Conservation (phyloP, 2,797 vertebrate species). For the Hybognathus amarus region DNA sequence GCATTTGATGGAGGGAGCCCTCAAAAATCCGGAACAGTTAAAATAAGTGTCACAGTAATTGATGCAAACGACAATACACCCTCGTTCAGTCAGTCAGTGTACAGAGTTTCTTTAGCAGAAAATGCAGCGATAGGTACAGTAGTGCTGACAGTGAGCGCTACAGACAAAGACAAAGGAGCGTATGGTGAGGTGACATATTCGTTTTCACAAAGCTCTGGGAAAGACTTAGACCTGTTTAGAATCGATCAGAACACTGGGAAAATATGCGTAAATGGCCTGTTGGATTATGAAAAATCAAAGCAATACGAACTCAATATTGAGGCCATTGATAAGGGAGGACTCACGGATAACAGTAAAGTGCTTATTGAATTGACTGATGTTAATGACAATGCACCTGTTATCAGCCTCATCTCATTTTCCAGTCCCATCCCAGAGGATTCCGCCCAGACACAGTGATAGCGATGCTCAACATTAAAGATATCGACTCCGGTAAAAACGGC, state of each 20-base stretch:
- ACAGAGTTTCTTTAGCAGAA: constrained; percentile 62
- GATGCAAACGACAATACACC: constrained; percentile 75
- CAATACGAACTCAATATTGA: constrained; percentile 72
- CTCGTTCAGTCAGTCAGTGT: constrained; percentile 64
- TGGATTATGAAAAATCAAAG: constrained; percentile 73
- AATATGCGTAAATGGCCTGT: constrained; percentile 31
- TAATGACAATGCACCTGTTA: constrained; percentile 79
- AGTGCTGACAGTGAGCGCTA: constrained; percentile 69
- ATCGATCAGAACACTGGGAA: constrained; percentile 59
- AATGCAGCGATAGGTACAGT: constrained; percentile 58
- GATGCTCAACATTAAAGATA: constrained; percentile 78
- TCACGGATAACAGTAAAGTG: constrained; percentile 72
- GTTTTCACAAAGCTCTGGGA: constrained; percentile 65
- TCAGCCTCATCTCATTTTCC: constrained; percentile 76
- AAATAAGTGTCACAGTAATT: constrained; percentile 71
- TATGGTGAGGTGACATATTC: constrained; percentile 68
- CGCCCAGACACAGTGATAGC: constrained; percentile 70
- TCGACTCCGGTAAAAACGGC: constrained; percentile 76
- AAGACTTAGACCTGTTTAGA: constrained; percentile 60
- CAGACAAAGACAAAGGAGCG: constrained; percentile 71
- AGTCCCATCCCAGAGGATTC: constrained; percentile 74
- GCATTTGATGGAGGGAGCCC: constrained; percentile 64
- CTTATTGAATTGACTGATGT: constrained; percentile 72
- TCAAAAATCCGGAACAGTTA: constrained; percentile 64
- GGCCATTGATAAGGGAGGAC: constrained; percentile 72